Evolutionary conservation across 2,797 vertebrate genomes (phyloP).

Genomic region (Channa striata): DNA sequence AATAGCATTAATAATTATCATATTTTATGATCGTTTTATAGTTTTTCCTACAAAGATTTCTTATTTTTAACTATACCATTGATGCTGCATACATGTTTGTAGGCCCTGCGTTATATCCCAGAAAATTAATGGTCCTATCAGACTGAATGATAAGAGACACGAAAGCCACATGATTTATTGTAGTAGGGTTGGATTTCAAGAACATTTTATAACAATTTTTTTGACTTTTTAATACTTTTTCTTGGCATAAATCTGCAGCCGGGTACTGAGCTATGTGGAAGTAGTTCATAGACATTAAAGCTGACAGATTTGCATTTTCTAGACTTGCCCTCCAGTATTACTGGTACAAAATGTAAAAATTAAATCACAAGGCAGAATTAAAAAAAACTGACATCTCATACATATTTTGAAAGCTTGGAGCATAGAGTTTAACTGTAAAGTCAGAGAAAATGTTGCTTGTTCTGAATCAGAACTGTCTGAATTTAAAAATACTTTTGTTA

Average conservation of each 20-base stretch:
- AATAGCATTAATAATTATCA: neutral
- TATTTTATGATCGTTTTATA: neutral
- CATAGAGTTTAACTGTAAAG: no score
- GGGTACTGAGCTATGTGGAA: neutral
- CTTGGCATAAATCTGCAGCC: neutral
- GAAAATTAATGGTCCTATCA: neutral
- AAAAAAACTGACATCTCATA: no score
- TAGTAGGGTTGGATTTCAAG: neutral
- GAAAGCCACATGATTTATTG: no score
- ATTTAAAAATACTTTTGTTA: no score
- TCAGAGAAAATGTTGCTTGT: no score
- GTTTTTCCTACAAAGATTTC: no score
- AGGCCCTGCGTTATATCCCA: neutral
- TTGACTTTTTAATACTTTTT: neutral
- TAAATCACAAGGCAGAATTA: neutral
- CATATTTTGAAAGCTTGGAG: no score
- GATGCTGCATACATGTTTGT: neutral
- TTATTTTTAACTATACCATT: no score
- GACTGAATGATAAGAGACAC: neutral
- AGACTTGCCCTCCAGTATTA: conserved; percentile 30
- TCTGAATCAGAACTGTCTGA: no score
- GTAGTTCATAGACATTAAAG: neutral
- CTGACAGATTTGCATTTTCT: conserved; percentile 3
- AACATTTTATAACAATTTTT: neutral
- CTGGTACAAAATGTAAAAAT: conserved; percentile 11